phyloP scores from a whole-genome alignment of 2,113 vertebrate species.

The Lepus americanus region DNA sequence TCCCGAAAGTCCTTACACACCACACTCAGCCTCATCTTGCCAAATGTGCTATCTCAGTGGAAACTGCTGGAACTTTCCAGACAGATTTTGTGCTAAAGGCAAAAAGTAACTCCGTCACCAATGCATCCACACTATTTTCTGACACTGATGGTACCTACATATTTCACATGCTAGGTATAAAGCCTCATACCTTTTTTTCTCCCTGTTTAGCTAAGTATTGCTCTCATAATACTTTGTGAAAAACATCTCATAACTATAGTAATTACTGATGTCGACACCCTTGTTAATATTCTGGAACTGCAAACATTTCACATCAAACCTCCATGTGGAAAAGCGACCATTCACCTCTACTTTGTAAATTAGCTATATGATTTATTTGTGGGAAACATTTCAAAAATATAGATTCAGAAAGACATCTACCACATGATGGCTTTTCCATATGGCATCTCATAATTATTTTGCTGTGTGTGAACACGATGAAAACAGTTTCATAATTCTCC shows the following conservation, averaged over 20 bases:
- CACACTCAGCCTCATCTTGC: background rate
- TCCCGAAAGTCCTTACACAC: constrained; percentile 83
- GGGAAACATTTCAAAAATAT: constrained; percentile 90
- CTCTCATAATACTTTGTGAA: constrained; percentile 83
- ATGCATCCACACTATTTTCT: constrained; percentile 41
- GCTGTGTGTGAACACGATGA: constrained; percentile 93
- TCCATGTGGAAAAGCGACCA: constrained; percentile 84
- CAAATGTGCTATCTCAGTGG: constrained; percentile 74
- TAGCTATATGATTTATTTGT: constrained; percentile 90
- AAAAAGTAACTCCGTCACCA: constrained; percentile 47
- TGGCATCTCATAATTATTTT: constrained; percentile 91
- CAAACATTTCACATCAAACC: constrained; percentile 87
- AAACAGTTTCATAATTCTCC: constrained; percentile 93
- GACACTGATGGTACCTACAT: background rate
- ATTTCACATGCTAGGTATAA: constrained; percentile 11
- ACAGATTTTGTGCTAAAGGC: constrained; percentile 74
- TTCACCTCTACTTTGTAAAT: constrained; percentile 89
- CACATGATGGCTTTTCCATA: constrained; percentile 95
- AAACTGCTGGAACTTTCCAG: constrained; percentile 70
- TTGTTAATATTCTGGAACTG: constrained; percentile 85
- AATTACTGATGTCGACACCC: constrained; percentile 87
- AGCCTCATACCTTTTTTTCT: constrained; percentile 49
- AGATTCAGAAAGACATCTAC: constrained; percentile 90
- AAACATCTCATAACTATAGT: constrained; percentile 80
- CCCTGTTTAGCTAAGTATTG: constrained; percentile 48